Evolutionary conservation across 2,888 invertebrate species (phyloP), one percentile per base, ranked within the genome.

Genomic region (Tinea pellionella): DNA sequence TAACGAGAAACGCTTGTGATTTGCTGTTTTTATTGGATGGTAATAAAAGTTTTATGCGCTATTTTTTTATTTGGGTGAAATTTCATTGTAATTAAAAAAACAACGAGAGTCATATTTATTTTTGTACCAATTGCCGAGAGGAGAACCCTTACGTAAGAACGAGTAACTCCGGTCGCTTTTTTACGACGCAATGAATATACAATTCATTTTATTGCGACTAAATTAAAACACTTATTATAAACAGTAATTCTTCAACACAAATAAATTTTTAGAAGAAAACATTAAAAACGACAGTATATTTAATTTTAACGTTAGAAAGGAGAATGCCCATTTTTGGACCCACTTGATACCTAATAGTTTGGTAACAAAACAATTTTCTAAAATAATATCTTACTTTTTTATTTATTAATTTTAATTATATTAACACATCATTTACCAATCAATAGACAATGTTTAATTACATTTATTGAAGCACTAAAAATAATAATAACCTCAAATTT

Each of bases 161-260:
- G 63, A 63, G 62, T 63, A 63, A 66, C 63, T 66, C 62, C 65
- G 47, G 63, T 58, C 61, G 63, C 60, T 62, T 60, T 63, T 75
- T 76, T 72, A 75, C 65, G 67, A 68, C 62, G 66, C 68, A 71
- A 73, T 79, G 74, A 74, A 73, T 73, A 72, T 73, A 74, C 70
- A 72, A 73, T 76, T 73, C 65, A 69, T 64, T 72, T 69, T 67
- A 70, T 65, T 66, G 65, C 62, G 68, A 63, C 69, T 68, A 63
- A 70, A 72, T 72, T 76, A 71, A 73, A 72, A 66, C 64, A 71
- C 67, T 67, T 69, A 74, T 74, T 72, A 70, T 64, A 69, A 71
- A 75, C 69, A 72, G 71, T 76, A 72, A 74, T 68, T 47, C 15
- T 47, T 2, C 47, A 13, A 2, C 2, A 47, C 47, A 47, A 15